Evolutionary conservation across 1,140 invertebrate genomes (phyloP).

Genomic region (Neotoxoptera formosana): DNA sequence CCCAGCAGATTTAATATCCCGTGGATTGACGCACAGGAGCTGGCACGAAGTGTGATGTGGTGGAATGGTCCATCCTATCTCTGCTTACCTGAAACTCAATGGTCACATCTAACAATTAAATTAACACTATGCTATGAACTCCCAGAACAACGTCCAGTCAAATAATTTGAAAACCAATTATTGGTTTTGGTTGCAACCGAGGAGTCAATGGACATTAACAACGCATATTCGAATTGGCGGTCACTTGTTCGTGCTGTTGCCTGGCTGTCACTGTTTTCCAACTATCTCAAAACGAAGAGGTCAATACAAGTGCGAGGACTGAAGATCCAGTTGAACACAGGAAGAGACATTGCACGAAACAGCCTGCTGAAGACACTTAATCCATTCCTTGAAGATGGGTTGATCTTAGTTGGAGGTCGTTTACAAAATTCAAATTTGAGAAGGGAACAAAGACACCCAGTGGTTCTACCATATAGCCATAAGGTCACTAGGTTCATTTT

Average conservation of each 20-base stretch:
- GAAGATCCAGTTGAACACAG: background rate
- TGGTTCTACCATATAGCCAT: constrained; percentile 17
- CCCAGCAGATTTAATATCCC: constrained; percentile 64
- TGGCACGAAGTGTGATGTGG: background rate
- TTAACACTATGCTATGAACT: background rate
- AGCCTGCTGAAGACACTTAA: background rate
- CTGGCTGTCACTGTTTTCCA: background rate
- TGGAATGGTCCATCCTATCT: background rate
- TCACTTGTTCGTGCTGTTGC: background rate
- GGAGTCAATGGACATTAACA: background rate
- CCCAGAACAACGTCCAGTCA: background rate
- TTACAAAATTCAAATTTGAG: constrained; percentile 10
- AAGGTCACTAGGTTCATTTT: constrained; percentile 23
- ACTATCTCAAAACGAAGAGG: background rate
- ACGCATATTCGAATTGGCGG: background rate
- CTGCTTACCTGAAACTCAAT: background rate
- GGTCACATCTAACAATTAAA: background rate
- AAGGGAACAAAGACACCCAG: constrained; percentile 25
- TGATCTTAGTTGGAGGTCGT: constrained; percentile 51
- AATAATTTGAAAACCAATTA: no score
- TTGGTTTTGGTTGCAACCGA: background rate
- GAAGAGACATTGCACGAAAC: background rate
- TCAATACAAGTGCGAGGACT: background rate
- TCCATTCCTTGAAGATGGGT: constrained; percentile 27
- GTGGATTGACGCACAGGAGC: constrained; percentile 59